Evolutionary conservation across 2,797 vertebrate species (phyloP), one percentile per base, ranked within the genome.

Genomic region (Heterohyrax brucei): DNA sequence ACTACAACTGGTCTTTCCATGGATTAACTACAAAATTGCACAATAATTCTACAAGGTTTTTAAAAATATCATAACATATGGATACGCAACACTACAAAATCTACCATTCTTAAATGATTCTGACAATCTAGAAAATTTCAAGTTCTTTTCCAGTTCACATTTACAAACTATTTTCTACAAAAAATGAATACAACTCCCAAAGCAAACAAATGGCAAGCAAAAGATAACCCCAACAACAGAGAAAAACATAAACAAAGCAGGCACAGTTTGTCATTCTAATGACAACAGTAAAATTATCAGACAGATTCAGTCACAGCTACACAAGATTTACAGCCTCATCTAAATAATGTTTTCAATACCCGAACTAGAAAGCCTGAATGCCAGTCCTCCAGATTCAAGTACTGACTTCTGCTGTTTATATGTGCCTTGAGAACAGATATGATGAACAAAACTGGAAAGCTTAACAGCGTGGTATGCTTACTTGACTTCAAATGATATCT

Each of bases 81-180:
- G 78, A 91, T 39, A 76, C 46, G 50, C 28, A 86, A 46, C 66
- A 68, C 10, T n/a, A 68, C 14, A 39, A 59, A 76, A 26, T 0
- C 44, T 80, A 22, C 56, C 46, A 30, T 18, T 94, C 77, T 44
- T 72, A 78, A 78, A 61, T 72, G 21, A 87, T 59, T 90, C 18
- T 46, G 0, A 30, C 0, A 0, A n/a, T 2, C 56, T 56, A 10
- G n/a, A 66, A 73, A 97, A 96, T 82, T 0, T 21, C 48, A 79
- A 62, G 68, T 85, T 94, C 75, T 95, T 92, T 91, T 89, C 73
- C 85, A 79, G 30, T 93, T 90, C 46, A 64, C 56, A 46, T 93
- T 95, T 64, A 79, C 4, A 94, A 96, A 96, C 78, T 86, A 91
- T 85, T 92, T 87, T 66, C 53, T 97, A 66, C 85, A 82, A 8